A percentile compares a stretch with the other conserved stretches of the same genome.
Evolutionary conservation across 2,797 vertebrate genomes (phyloP).

Genomic region (Eulemur mongoz): DNA sequence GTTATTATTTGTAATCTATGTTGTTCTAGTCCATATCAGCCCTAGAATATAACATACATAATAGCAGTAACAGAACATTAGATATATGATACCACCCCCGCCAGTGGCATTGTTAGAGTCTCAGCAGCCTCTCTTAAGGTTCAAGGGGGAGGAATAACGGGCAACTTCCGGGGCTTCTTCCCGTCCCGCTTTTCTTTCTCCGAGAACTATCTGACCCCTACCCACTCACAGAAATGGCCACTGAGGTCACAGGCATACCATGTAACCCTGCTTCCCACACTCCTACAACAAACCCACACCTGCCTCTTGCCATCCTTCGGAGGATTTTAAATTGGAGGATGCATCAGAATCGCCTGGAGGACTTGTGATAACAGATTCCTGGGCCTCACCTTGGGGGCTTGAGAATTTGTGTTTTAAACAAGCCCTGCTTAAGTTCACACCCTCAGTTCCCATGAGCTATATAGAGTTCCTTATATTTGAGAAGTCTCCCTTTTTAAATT

Average conservation of each 20-base stretch:
- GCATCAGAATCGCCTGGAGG: neutral
- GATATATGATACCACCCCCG: neutral
- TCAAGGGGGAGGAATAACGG: neutral
- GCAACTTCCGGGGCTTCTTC: neutral
- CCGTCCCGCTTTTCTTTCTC: neutral
- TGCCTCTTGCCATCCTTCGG: neutral
- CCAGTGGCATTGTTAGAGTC: neutral
- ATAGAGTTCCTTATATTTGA: neutral
- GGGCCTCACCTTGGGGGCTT: neutral
- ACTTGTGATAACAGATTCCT: neutral
- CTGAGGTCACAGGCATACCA: neutral
- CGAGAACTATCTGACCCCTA: neutral
- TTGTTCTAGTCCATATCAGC: neutral
- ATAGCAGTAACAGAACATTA: neutral
- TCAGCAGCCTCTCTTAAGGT: neutral
- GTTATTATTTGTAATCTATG: neutral
- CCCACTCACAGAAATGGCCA: neutral
- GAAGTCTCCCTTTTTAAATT: neutral
- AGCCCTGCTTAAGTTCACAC: neutral
- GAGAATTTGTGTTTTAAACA: neutral
- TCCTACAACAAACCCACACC: accelerated
- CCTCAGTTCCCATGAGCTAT: neutral
- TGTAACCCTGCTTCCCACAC: neutral
- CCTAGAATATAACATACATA: neutral
- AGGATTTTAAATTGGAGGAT: neutral